Evolutionary conservation across 2,113 vertebrate species (phyloP), one percentile per base, ranked within the genome.

Genomic region (Willisornis vidua): DNA sequence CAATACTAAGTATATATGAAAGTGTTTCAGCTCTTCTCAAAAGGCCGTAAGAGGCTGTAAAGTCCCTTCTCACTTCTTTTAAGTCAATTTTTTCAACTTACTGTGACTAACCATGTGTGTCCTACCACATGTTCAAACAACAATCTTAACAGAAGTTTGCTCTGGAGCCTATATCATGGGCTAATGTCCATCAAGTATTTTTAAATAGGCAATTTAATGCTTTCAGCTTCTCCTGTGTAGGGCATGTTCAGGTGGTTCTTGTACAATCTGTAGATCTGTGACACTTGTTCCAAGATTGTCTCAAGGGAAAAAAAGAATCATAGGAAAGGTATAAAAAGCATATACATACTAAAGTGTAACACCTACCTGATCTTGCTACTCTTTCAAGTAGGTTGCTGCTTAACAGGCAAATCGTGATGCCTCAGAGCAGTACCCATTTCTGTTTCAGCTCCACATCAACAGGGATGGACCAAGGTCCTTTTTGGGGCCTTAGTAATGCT

Each of bases 111-210:
- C 68, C 92, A 84, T 77, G 82, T 59, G 63, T 94, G 48, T 84
- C 85, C 85, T 81, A 89, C 63, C 87, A 84, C 87, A 95, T 84
- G 76, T 87, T 94, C 93, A 93, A 90, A 84, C 81, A 87, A 91
- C 49, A 94, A 51, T 12, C 71, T 83, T 59, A 93, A 87, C 35
- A 91, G 82, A 78, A 93, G 59, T 93, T 84, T 78, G 71, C 59
- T 92, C 68, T 74, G 55, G 39, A 94, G 75, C 67, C 55, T 92
- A 92, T 90, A 84, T 84, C 17, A 33, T 48, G 72, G 43, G n/a
- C 65, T 85, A 87, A 91, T 73, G 62, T 51, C 71, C 43, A 43
- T 37, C 94, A 96, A 95, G 94, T 90, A 84, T 76, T 78, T 94
- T 95, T 68, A 86, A 86, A 86, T 37, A 17, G 57, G 35, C 29